Evolutionary conservation across 1,140 invertebrate genomes (phyloP).

Genomic region (Caenorhabditis briggsae): DNA sequence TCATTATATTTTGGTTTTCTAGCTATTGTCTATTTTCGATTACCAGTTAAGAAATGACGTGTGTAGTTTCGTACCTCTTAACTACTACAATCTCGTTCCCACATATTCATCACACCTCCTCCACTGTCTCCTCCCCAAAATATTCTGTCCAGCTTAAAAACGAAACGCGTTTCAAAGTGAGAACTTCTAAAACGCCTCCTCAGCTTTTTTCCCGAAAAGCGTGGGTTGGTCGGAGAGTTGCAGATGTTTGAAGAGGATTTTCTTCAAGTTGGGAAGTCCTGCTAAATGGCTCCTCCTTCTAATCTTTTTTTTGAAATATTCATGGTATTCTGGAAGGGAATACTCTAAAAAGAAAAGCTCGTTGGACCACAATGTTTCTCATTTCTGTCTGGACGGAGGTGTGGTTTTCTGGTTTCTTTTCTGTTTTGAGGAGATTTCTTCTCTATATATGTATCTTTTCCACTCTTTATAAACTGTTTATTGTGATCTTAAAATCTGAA

Average conservation of each 20-base stretch:
- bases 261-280: background rate
- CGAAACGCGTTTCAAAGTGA: slow-evolving; percentile 6
- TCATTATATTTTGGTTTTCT: background rate
- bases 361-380: background rate
- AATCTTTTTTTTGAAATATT: slow-evolving; percentile 28
- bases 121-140: background rate
- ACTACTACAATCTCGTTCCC: slow-evolving; percentile 10
- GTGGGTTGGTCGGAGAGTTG: slow-evolving; percentile 3
- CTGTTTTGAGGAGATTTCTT: background rate
- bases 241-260: slow-evolving; percentile 5
- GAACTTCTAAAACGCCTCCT: slow-evolving; percentile 18
- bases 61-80: slow-evolving; percentile 18
- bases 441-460: too few species aligned
- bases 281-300: background rate
- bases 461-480: too few species aligned
- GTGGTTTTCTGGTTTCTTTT: background rate
- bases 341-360: slow-evolving; percentile 19
- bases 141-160: background rate
- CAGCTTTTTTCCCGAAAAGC: background rate
- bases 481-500: background rate
- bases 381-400: background rate
- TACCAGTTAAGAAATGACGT: background rate
- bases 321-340: background rate
- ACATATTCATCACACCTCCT: background rate
- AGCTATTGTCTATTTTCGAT: background rate